phyloP scores from a whole-genome alignment of 2,797 vertebrate genomes.

The Bucorvus abyssinicus region DNA sequence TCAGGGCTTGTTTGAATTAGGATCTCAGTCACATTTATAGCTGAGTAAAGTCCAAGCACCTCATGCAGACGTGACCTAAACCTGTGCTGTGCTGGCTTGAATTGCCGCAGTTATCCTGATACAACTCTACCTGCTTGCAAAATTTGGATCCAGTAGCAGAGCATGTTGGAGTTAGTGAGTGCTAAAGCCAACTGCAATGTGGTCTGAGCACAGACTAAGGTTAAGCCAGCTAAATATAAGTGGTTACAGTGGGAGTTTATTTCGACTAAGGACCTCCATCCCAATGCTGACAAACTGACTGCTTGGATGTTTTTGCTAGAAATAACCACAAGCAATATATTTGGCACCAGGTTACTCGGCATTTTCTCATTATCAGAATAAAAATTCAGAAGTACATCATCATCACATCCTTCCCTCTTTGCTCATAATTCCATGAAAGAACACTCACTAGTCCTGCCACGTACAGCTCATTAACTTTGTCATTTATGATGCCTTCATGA shows the following conservation, averaged over 20 bases:
- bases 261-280: neutral
- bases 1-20: conserved; percentile 36
- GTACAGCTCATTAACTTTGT: neutral
- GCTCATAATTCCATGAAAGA: neutral
- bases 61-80: neutral
- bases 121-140: neutral
- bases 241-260: neutral
- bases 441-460: neutral
- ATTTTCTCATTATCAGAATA: neutral
- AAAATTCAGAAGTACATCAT: neutral
- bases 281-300: neutral
- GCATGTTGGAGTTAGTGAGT: neutral
- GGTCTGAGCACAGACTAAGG: neutral
- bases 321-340: neutral
- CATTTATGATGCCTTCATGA: neutral
- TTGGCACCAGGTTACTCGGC: neutral
- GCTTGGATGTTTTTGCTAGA: neutral
- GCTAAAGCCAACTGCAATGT: neutral
- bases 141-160: neutral
- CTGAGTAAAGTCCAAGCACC: conserved; percentile 30
- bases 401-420: neutral
- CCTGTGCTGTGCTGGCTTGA: neutral
- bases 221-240: neutral
- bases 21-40: conserved; percentile 20
- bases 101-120: neutral